These are phyloP conservation scores for Fratercula arctica DNA, from an alignment of 2,797 vertebrate species.

Conservation along the genomic window DNA sequence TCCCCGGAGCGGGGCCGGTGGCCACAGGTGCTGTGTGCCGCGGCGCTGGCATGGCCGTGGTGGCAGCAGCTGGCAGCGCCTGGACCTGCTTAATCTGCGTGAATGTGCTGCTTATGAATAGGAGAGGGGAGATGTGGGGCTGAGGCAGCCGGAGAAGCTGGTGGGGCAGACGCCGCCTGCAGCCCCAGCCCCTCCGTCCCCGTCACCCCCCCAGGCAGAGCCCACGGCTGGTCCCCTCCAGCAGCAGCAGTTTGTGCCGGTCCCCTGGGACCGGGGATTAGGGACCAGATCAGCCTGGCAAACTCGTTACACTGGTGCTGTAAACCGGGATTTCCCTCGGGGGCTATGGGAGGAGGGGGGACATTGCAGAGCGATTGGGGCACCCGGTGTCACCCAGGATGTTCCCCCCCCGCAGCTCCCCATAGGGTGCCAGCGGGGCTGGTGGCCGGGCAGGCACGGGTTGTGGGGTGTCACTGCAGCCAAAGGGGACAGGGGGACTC, in stretches of 20 bases:
- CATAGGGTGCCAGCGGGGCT: neutral
- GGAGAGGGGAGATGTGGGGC: neutral
- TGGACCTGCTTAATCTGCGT: neutral
- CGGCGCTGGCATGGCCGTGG: neutral
- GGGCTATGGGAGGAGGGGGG: neutral
- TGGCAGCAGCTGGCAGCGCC: slow-evolving; percentile 29
- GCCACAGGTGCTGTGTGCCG: neutral
- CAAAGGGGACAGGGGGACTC: neutral
- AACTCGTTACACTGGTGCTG: neutral
- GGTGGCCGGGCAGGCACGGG: neutral
- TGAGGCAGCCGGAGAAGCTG: neutral
- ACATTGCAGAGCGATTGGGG: neutral
- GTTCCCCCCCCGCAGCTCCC: neutral
- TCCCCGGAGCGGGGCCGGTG: fast-evolving
- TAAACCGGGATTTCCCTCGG: neutral
- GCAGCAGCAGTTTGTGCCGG: neutral
- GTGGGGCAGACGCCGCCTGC: neutral
- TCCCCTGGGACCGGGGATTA: neutral
- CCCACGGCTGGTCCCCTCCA: neutral
- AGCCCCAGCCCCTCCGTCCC: neutral
- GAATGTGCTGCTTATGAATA: slow-evolving; percentile 14
- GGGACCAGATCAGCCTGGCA: neutral
- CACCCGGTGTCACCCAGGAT: neutral
- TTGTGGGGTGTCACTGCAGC: neutral
- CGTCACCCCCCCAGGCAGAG: fast-evolving